These are phyloP conservation scores for Hylyphantes graminicola DNA, from an alignment of 1,140 invertebrate species.

Conservation along the genomic window DNA sequence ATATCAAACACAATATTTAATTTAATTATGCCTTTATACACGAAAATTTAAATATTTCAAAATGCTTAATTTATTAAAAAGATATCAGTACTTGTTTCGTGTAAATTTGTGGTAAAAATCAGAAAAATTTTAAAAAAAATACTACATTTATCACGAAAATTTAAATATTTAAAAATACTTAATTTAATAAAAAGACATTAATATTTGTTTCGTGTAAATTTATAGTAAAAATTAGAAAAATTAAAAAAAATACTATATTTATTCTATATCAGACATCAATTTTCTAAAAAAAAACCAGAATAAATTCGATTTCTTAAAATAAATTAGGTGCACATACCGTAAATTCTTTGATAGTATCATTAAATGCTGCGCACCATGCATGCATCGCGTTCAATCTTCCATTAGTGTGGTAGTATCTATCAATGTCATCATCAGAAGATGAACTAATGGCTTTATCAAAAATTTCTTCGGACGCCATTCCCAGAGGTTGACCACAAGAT, in stretches of 20 bases:
- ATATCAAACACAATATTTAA: neutral
- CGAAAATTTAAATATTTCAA: too few species aligned
- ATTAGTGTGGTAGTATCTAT: constrained; percentile 59
- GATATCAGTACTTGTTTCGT: neutral
- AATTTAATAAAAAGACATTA: too few species aligned
- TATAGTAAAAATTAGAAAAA: too few species aligned
- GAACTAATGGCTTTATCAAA: constrained; percentile 62
- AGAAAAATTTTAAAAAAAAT: too few species aligned
- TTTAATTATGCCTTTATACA: neutral
- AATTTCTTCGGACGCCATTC: constrained; percentile 65
- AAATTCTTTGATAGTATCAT: constrained; percentile 60
- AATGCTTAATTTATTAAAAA: too few species aligned
- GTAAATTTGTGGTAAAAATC: neutral
- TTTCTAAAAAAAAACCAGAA: neutral
- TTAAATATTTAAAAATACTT: too few species aligned
- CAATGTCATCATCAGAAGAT: constrained; percentile 55
- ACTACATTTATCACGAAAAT: neutral
- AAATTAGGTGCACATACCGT: constrained; percentile 52
- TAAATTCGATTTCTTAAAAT: too few species aligned
- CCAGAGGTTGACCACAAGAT: constrained; percentile 63
- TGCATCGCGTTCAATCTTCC: constrained; percentile 61
- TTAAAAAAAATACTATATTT: too few species aligned
- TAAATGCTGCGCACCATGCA: constrained; percentile 62
- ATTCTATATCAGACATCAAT: too few species aligned
- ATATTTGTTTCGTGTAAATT: neutral